Percentiles rank a stretch among this genome's conserved stretches.
phyloP scores from a whole-genome alignment of 2,888 invertebrate genomes.

The Chymomyza amoena region DNA sequence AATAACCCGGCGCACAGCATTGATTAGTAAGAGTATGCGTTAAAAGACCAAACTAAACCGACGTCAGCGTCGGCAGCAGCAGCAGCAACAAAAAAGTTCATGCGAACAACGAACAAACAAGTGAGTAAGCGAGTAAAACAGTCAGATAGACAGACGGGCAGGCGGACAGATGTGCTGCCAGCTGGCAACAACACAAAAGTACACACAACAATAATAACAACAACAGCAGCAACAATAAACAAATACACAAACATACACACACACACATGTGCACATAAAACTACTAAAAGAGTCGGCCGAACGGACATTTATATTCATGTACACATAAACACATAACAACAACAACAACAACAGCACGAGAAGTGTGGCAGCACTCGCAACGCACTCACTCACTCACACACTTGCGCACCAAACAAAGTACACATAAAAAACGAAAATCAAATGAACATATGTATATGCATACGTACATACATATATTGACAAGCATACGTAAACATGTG shows the following conservation, averaged over 20 bases:
- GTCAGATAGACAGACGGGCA: slow-evolving; percentile 40
- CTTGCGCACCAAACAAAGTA: slow-evolving; percentile 23
- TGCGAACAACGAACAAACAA: slow-evolving; percentile 31
- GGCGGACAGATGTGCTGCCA: slow-evolving; percentile 13
- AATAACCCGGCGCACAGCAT: slow-evolving; percentile 70
- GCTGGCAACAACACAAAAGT: slow-evolving; percentile 35
- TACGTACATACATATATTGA: background rate
- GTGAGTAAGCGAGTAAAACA: slow-evolving; percentile 26
- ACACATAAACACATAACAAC: slow-evolving; percentile 52
- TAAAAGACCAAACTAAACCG: slow-evolving; percentile 37
- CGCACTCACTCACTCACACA: slow-evolving; percentile 36
- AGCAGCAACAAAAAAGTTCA: slow-evolving; percentile 58
- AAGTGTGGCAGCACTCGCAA: slow-evolving; percentile 39
- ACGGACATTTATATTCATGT: slow-evolving; percentile 71
- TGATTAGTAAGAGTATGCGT: slow-evolving; percentile 67
- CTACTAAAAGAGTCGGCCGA: slow-evolving; percentile 54
- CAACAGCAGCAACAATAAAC: slow-evolving; percentile 67
- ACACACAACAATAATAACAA: slow-evolving; percentile 33
- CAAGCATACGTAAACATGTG: background rate
- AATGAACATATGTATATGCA: slow-evolving; percentile 54
- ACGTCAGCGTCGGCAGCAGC: slow-evolving; percentile 18
- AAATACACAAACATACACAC: slow-evolving; percentile 54
- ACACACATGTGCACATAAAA: slow-evolving; percentile 45
- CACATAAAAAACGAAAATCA: slow-evolving; percentile 60
- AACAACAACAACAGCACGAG: slow-evolving; percentile 32